A percentile compares a stretch with the other conserved stretches of the same genome.
These are phyloP conservation scores for Eristalis arbustorum DNA, from an alignment of 2,888 invertebrate genomes.

Conservation along the genomic window DNA sequence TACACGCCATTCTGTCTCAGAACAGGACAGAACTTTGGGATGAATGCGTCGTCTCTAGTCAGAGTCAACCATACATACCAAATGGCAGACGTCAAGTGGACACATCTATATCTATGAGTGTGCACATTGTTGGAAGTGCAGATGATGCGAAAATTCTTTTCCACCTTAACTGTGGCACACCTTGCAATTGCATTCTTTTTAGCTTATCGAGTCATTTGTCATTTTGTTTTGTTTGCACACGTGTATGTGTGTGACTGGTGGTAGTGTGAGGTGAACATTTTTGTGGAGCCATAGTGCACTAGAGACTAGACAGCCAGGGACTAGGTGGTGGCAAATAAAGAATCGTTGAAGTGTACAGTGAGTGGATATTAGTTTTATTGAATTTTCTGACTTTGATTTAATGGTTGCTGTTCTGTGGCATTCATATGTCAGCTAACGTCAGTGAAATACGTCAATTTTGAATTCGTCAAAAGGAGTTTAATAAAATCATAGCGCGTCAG, in stretches of 20 bases:
- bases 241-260: not conserved
- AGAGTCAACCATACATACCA: not conserved
- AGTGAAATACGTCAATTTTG: no score
- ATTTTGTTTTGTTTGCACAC: slow-evolving; percentile 25
- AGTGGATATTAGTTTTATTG: not conserved
- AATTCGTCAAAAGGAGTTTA: no score
- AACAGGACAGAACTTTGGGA: slow-evolving; percentile 29
- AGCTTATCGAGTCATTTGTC: slow-evolving; percentile 58
- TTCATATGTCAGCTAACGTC: no score
- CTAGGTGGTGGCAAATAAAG: not conserved
- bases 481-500: not conserved
- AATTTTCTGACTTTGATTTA: not conserved
- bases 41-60: slow-evolving; percentile 15
- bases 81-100: slow-evolving; percentile 42
- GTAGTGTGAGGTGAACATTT: slow-evolving; percentile 23
- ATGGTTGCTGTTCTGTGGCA: no score
- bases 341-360: slow-evolving; percentile 20
- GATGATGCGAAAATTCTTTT: slow-evolving; percentile 48
- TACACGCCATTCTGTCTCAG: slow-evolving; percentile 28
- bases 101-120: slow-evolving; percentile 6
- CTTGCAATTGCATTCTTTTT: slow-evolving; percentile 57
- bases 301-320: not conserved
- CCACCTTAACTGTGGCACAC: slow-evolving; percentile 58
- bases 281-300: slow-evolving; percentile 21
- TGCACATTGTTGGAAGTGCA: slow-evolving; percentile 40